Conservation (phyloP, 2,888 invertebrate species). For the Epistrophella euchroma region DNA sequence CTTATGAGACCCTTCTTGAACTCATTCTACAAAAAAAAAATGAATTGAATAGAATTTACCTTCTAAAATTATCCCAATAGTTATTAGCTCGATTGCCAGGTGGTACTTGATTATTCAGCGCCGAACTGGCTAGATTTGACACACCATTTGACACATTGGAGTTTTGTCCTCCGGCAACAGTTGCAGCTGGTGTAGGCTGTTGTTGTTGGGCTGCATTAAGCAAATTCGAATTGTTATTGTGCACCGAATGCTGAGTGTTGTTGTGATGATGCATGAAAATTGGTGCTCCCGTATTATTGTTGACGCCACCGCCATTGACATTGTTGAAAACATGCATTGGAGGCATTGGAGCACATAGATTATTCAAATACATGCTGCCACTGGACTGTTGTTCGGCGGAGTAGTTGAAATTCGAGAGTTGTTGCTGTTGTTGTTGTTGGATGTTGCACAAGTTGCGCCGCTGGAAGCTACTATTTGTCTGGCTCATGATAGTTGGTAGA, state of each 20-base stretch:
- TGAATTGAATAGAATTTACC: slow-evolving; percentile 85
- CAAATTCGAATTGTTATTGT: slow-evolving; percentile 82
- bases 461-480: slow-evolving; percentile 76
- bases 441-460: slow-evolving; percentile 71
- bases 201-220: slow-evolving; percentile 80
- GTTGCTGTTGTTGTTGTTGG: slow-evolving; percentile 77
- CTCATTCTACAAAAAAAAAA: slow-evolving; percentile 38
- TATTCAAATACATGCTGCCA: slow-evolving; percentile 56
- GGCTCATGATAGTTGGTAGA: slow-evolving; percentile 77
- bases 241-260: slow-evolving; percentile 81
- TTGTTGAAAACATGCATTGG: slow-evolving; percentile 74
- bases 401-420: slow-evolving; percentile 64
- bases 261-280: slow-evolving; percentile 84
- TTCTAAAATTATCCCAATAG: slow-evolving; percentile 97
- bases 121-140: slow-evolving; percentile 77
- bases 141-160: slow-evolving; percentile 78
- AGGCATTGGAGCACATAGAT: slow-evolving; percentile 67
- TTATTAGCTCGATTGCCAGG: slow-evolving; percentile 96
- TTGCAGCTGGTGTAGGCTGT: slow-evolving; percentile 73
- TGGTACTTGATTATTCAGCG: slow-evolving; percentile 94
- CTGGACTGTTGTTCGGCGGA: slow-evolving; percentile 60
- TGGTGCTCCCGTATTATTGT: slow-evolving; percentile 77
- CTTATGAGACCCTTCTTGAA: neutral
- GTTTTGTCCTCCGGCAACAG: slow-evolving; percentile 53
- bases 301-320: slow-evolving; percentile 77